These are phyloP conservation scores for Schizopygopsis malacanthus DNA, from an alignment of 2,797 vertebrate species.

Conservation along the genomic window DNA sequence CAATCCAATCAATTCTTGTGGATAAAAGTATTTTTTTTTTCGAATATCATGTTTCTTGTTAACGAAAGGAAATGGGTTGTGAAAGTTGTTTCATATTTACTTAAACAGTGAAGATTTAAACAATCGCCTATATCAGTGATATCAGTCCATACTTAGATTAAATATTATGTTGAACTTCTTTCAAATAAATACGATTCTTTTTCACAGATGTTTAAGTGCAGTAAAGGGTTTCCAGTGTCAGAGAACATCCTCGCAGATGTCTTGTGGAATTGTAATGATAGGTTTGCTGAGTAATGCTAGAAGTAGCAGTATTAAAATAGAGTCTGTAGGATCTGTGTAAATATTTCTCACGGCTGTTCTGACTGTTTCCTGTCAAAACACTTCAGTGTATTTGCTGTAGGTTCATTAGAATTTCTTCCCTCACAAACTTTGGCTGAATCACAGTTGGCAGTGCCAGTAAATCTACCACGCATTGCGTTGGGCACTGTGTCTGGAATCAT, in stretches of 20 bases:
- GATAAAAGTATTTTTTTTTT: background rate
- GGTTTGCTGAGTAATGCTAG: slow-evolving; percentile 57
- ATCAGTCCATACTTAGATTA: background rate
- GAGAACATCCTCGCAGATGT: background rate
- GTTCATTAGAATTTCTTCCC: slow-evolving; percentile 5
- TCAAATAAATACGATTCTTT: background rate
- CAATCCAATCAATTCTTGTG: background rate
- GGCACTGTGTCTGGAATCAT: background rate
- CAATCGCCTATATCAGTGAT: background rate
- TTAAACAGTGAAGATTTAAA: background rate
- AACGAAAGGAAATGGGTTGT: background rate
- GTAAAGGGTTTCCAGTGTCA: background rate
- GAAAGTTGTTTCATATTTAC: background rate
- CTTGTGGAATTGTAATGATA: slow-evolving; percentile 40
- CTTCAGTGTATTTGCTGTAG: background rate
- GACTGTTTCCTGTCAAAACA: slow-evolving; percentile 46
- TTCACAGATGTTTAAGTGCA: background rate
- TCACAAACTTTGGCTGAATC: background rate
- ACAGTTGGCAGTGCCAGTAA: background rate
- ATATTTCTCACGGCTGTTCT: slow-evolving; percentile 62
- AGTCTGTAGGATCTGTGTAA: slow-evolving; percentile 59
- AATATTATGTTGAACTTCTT: background rate
- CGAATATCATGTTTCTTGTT: background rate
- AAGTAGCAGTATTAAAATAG: slow-evolving; percentile 56
- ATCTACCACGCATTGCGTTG: background rate